These are phyloP conservation scores for Setophaga coronata DNA, from an alignment of 2,113 vertebrate species.

Conservation along the genomic window DNA sequence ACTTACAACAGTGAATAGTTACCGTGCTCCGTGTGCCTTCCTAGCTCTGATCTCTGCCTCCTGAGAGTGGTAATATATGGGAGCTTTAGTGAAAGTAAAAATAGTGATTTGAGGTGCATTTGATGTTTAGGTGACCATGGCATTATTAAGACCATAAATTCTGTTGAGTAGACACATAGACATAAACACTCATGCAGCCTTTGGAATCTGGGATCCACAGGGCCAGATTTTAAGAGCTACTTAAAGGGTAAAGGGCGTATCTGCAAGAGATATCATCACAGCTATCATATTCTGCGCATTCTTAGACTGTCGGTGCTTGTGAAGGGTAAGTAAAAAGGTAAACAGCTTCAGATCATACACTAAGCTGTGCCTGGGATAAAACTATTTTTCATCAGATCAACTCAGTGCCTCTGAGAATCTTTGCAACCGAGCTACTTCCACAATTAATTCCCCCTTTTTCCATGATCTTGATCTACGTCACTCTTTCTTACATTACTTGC, in stretches of 20 bases:
- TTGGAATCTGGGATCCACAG: not conserved
- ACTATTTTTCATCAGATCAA: not conserved
- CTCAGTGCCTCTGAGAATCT: not conserved
- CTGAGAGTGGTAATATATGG: not conserved
- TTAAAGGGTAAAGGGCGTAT: not conserved
- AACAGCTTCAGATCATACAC: not conserved
- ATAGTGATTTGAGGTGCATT: not conserved
- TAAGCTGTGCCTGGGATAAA: not conserved
- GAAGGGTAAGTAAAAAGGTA: not conserved
- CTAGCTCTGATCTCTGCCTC: not conserved
- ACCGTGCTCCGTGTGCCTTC: not conserved
- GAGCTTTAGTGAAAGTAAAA: not conserved
- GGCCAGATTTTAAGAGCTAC: not conserved
- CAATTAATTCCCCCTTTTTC: not conserved
- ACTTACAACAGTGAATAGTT: not conserved
- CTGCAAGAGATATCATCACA: not conserved
- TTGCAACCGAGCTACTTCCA: not conserved
- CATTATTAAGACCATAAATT: not conserved
- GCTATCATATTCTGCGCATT: not conserved
- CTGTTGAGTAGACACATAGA: not conserved
- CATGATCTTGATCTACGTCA: not conserved
- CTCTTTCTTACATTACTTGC: not conserved
- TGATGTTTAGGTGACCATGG: not conserved
- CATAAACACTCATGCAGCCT: accelerated
- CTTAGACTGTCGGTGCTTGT: accelerated